Percentiles rank a stretch among this genome's conserved stretches.
phyloP scores from a whole-genome alignment of 2,113 vertebrate genomes.

The Hoplias malabaricus region DNA sequence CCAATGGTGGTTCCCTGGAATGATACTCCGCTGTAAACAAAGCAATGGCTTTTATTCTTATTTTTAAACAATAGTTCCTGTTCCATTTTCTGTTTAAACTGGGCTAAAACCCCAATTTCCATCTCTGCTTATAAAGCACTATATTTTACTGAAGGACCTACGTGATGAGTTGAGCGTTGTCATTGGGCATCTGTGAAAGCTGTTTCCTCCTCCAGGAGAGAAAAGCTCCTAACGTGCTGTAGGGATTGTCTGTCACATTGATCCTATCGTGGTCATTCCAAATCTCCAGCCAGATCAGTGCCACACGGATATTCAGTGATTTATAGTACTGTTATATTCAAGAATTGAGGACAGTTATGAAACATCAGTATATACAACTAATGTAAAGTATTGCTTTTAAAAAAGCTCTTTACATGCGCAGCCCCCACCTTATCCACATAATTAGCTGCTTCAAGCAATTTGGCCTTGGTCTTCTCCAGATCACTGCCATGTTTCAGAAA shows the following conservation, averaged over 20 bases:
- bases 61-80: no score
- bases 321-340: conserved; percentile 85
- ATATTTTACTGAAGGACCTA: conserved; percentile 64
- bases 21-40: conserved; percentile 78
- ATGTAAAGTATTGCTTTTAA: not conserved
- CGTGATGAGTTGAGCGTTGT: conserved; percentile 98
- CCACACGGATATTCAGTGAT: conserved; percentile 87
- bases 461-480: conserved; percentile 78
- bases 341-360: not conserved
- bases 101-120: no score
- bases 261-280: conserved; percentile 85
- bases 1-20: conserved; percentile 95
- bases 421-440: conserved; percentile 92
- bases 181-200: conserved; percentile 80
- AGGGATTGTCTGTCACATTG: conserved; percentile 83
- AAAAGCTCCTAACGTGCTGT: conserved; percentile 89
- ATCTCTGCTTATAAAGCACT: not conserved
- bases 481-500: conserved; percentile 81
- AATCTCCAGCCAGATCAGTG: conserved; percentile 90
- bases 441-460: conserved; percentile 89
- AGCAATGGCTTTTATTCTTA: no score
- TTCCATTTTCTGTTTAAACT: no score
- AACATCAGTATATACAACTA: not conserved
- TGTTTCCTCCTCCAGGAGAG: conserved; percentile 90
- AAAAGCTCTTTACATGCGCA: not conserved